A percentile compares a stretch with the other conserved stretches of the same genome.
These are phyloP conservation scores for Tamias sibiricus DNA, from an alignment of 2,113 vertebrate species.

Conservation along the genomic window DNA sequence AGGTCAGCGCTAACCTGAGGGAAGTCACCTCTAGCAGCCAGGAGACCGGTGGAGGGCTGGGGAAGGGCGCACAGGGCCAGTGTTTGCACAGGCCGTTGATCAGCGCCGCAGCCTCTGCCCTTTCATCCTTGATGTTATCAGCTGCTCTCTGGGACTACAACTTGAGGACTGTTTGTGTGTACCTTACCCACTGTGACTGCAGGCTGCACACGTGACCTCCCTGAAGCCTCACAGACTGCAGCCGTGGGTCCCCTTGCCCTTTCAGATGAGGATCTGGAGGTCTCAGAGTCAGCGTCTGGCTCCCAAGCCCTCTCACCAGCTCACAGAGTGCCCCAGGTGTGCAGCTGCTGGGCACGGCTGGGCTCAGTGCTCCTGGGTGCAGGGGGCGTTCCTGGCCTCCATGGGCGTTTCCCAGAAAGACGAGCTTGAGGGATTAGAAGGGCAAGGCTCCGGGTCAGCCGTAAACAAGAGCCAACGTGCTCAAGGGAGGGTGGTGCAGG, in stretches of 20 bases:
- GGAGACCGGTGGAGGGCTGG: background rate
- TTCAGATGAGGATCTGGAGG: background rate
- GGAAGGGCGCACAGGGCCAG: rapidly evolving
- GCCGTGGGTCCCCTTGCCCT: background rate
- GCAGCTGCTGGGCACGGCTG: background rate
- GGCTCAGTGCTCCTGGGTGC: background rate
- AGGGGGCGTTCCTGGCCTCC: background rate
- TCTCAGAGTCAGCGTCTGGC: background rate
- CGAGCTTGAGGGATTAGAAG: background rate
- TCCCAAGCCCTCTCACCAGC: too few relatives aligned
- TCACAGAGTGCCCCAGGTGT: rapidly evolving
- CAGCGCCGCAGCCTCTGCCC: rapidly evolving
- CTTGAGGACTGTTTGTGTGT: rapidly evolving
- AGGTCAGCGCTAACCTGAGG: background rate
- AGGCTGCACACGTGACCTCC: background rate
- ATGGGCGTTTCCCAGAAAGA: background rate
- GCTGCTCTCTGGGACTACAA: background rate
- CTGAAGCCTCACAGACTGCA: background rate
- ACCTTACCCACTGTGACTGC: background rate
- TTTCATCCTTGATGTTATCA: rapidly evolving
- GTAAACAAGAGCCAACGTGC: background rate
- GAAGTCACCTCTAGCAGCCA: background rate
- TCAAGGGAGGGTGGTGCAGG: background rate
- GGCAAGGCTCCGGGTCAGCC: background rate
- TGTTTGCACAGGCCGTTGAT: too few relatives aligned